phyloP scores from a whole-genome alignment of 2,113 vertebrate species.

The Cairina moschata region DNA sequence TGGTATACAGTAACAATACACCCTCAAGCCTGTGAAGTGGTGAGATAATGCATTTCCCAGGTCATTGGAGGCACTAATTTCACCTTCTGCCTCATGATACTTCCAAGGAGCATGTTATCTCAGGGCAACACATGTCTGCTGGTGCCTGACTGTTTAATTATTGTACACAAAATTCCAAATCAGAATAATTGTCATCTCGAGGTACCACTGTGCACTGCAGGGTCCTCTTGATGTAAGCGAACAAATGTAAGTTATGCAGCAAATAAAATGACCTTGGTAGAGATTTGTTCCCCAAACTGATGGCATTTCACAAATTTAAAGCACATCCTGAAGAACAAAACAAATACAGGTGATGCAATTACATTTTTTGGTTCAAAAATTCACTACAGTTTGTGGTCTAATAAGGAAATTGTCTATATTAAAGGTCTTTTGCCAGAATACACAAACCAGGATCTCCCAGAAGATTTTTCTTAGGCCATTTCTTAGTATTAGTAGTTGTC shows the following conservation, averaged over 20 bases:
- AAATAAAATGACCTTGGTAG: slow-evolving; percentile 34
- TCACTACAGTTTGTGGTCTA: neutral
- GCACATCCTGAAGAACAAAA: neutral
- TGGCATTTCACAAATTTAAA: neutral
- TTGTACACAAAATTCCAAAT: slow-evolving; percentile 61
- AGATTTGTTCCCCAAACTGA: neutral
- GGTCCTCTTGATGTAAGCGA: slow-evolving; percentile 25
- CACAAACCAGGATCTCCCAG: neutral
- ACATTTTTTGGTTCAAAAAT: neutral
- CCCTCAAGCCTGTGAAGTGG: neutral
- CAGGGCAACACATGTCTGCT: slow-evolving; percentile 65
- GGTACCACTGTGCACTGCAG: neutral
- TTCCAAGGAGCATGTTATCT: slow-evolving; percentile 72
- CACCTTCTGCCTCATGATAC: slow-evolving; percentile 47
- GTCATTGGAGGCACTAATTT: slow-evolving; percentile 51
- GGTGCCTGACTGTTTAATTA: slow-evolving; percentile 72
- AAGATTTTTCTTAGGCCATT: neutral
- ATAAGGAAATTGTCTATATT: neutral
- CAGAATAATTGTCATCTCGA: slow-evolving; percentile 50
- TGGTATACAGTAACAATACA: neutral
- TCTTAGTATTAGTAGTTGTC: neutral
- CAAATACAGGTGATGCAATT: neutral
- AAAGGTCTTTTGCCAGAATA: neutral
- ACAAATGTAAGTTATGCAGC: neutral
- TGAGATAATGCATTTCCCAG: slow-evolving; percentile 65